Percentiles rank a stretch among this genome's conserved stretches.
phyloP scores from a whole-genome alignment of 2,888 invertebrate species.

The Agrotis exclamationis region DNA sequence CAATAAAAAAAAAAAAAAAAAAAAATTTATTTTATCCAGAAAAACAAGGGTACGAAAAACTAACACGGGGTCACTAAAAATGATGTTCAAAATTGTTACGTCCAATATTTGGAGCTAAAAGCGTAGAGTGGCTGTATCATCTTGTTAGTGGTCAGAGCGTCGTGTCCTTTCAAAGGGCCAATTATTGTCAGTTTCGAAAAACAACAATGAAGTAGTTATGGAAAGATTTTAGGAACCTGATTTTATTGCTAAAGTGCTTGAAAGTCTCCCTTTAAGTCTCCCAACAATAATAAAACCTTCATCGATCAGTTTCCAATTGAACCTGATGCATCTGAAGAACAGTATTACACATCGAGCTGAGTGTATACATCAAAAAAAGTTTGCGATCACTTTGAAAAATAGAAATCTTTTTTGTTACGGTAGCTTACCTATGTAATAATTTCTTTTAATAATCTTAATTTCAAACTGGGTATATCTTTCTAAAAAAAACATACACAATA shows the following conservation, averaged over 20 bases:
- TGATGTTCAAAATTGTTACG: neutral
- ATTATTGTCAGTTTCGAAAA: neutral
- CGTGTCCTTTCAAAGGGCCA: neutral
- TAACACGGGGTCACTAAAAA: neutral
- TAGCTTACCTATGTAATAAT: too few species aligned
- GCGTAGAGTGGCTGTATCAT: neutral
- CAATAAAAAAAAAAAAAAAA: too few species aligned
- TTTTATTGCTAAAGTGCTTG: neutral
- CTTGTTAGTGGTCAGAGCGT: neutral
- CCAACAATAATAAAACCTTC: too few species aligned
- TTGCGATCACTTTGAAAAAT: too few species aligned
- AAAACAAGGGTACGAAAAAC: neutral
- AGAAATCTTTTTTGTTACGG: too few species aligned
- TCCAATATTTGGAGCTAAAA: constrained; percentile 9
- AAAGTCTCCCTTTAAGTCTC: neutral
- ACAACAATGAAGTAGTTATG: neutral
- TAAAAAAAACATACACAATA: too few species aligned
- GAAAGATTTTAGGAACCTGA: neutral
- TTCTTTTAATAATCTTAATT: too few species aligned
- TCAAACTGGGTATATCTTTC: too few species aligned
- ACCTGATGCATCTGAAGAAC: too few species aligned
- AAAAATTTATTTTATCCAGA: neutral
- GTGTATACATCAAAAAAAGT: too few species aligned
- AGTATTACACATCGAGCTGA: too few species aligned
- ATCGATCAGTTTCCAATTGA: too few species aligned